phyloP scores from a whole-genome alignment of 2,797 vertebrate genomes.

The Peromyscus eremicus region DNA sequence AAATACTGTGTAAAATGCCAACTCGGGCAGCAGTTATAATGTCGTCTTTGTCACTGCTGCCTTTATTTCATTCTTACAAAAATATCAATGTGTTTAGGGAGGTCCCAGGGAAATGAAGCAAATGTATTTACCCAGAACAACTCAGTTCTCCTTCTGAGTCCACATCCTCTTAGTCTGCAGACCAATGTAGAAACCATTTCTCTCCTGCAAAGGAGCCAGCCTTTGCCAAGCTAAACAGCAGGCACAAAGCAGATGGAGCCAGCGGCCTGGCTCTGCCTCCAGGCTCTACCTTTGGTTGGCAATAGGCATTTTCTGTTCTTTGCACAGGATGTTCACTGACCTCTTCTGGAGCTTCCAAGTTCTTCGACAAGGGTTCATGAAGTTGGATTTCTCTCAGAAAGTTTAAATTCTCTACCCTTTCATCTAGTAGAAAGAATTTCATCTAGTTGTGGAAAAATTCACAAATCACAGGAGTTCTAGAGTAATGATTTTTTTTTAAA shows the following conservation, averaged over 20 bases:
- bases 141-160: constrained; percentile 65
- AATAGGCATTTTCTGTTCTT: constrained; percentile 49
- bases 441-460: constrained; percentile 46
- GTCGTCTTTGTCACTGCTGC: constrained; percentile 66
- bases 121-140: constrained; percentile 62
- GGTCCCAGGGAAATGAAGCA: constrained; percentile 73
- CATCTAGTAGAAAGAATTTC: neutral
- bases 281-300: constrained; percentile 56
- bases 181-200: constrained; percentile 68
- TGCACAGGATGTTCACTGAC: constrained; percentile 48
- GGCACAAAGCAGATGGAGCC: constrained; percentile 48
- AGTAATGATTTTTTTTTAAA: constrained; percentile 64
- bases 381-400: constrained; percentile 56
- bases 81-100: constrained; percentile 65
- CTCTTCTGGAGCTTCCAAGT: constrained; percentile 49
- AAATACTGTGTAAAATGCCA: constrained; percentile 57
- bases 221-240: constrained; percentile 75
- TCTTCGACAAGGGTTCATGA: constrained; percentile 44
- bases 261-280: constrained; percentile 51
- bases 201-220: constrained; percentile 71
- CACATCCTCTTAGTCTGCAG: constrained; percentile 56
- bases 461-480: constrained; percentile 59
- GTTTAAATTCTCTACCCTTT: constrained; percentile 65
- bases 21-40: constrained; percentile 52
- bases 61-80: constrained; percentile 70